These are phyloP conservation scores for Noctua janthina DNA, from an alignment of 2,888 invertebrate genomes.

Conservation along the genomic window DNA sequence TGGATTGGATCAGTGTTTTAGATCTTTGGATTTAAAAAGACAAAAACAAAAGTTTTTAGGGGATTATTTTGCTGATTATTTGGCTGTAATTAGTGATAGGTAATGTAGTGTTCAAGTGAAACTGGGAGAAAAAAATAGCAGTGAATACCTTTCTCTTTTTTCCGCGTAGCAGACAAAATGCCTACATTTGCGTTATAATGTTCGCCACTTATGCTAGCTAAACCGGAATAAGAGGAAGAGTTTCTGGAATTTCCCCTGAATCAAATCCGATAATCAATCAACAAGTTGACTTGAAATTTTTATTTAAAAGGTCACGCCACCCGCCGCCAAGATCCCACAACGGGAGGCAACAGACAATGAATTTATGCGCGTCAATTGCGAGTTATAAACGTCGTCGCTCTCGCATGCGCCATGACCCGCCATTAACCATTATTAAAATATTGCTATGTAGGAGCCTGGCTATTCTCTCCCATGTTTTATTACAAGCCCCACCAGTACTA, in stretches of 20 bases:
- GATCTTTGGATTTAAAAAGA: conserved; percentile 27
- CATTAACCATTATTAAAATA: conserved; percentile 90
- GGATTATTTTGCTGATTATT: not conserved
- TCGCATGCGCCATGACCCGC: conserved; percentile 85
- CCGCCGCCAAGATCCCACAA: conserved; percentile 69
- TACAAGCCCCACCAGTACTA: conserved; percentile 80
- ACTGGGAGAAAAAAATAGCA: not conserved
- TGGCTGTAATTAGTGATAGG: not conserved
- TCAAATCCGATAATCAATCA: conserved; percentile 71
- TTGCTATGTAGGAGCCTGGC: conserved; percentile 86
- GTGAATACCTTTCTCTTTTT: not conserved
- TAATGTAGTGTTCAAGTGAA: not conserved
- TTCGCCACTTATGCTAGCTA: not conserved
- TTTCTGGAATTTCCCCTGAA: conserved; percentile 40
- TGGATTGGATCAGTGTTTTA: conserved; percentile 48
- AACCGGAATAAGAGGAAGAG: not conserved
- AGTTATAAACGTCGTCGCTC: conserved; percentile 88
- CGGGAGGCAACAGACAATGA: conserved; percentile 82
- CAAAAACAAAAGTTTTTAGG: not conserved
- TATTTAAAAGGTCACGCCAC: conserved; percentile 76
- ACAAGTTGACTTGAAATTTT: conserved; percentile 74
- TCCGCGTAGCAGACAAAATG: not conserved
- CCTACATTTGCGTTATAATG: not conserved
- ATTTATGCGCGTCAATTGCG: conserved; percentile 87
- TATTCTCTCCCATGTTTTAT: conserved; percentile 89